Evolutionary conservation across 2,797 vertebrate genomes (phyloP).

Genomic region (Schizothorax lantsangensis): DNA sequence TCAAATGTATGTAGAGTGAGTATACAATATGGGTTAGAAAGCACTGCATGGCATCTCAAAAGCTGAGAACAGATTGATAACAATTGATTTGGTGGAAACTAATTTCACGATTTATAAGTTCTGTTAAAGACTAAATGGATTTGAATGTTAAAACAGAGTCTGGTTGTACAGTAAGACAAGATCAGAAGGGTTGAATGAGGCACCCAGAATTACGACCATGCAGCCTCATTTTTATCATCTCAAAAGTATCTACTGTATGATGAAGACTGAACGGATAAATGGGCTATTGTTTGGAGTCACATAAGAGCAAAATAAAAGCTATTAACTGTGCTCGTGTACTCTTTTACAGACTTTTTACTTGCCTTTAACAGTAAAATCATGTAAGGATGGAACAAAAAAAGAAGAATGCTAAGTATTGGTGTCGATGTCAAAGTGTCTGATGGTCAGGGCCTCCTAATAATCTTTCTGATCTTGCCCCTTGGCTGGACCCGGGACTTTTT

Average conservation of each 20-base stretch:
- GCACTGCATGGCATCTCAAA: slow-evolving; percentile 18
- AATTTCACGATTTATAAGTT: not conserved
- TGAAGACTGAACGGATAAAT: not conserved
- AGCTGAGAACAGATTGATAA: slow-evolving; percentile 18
- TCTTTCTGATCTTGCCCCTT: slow-evolving; percentile 92
- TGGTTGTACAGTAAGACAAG: slow-evolving; percentile 73
- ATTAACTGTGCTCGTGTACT: slow-evolving; percentile 77
- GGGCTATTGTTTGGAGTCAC: slow-evolving; percentile 2
- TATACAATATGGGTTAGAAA: not conserved
- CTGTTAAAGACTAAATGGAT: not conserved
- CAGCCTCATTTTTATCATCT: slow-evolving; percentile 50
- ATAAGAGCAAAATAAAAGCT: not conserved
- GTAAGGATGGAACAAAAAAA: slow-evolving; percentile 63
- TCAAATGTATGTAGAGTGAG: not conserved
- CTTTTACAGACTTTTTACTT: slow-evolving; percentile 89
- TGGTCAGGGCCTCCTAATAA: slow-evolving; percentile 81
- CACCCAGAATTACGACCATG: slow-evolving; percentile 66
- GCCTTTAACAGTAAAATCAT: slow-evolving; percentile 54
- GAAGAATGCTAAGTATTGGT: slow-evolving; percentile 50
- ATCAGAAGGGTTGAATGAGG: slow-evolving; percentile 78
- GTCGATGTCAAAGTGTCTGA: slow-evolving; percentile 65
- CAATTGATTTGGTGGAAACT: not conserved
- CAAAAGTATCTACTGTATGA: not conserved
- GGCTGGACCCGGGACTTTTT: slow-evolving; percentile 88
- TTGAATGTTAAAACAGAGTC: slow-evolving; percentile 2